A percentile compares a stretch with the other conserved stretches of the same genome.
Evolutionary conservation across 1,140 invertebrate genomes (phyloP).

Genomic region (Nautilus pompilius): DNA sequence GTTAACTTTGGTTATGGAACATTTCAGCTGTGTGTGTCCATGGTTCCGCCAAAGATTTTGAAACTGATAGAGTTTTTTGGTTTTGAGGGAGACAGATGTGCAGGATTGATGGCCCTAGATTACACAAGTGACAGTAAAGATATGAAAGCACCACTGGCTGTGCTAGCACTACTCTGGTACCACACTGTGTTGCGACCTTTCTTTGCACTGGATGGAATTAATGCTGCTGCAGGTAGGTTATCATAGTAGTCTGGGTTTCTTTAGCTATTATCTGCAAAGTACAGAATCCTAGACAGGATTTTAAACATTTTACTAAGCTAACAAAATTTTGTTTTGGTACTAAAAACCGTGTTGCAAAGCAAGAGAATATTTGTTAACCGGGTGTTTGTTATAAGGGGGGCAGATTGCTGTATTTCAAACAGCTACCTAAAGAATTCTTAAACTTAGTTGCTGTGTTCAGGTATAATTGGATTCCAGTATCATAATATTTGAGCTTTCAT

Average conservation of each 20-base stretch:
- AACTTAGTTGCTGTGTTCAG: too few species aligned
- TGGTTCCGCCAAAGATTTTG: constrained; percentile 67
- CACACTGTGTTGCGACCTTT: constrained; percentile 72
- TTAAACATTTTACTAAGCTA: not conserved
- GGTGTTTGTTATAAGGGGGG: not conserved
- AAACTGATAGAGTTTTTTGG: constrained; percentile 69
- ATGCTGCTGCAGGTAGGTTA: constrained; percentile 60
- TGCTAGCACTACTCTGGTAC: constrained; percentile 71
- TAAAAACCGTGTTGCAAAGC: too few species aligned
- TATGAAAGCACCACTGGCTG: constrained; percentile 71
- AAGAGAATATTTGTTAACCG: not conserved
- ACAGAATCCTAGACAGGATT: not conserved
- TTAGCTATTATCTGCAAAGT: not conserved
- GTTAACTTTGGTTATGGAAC: constrained; percentile 73
- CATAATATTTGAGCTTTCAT: too few species aligned
- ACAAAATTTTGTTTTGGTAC: too few species aligned
- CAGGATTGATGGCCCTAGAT: constrained; percentile 65
- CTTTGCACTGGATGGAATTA: constrained; percentile 67
- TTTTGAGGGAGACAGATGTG: constrained; percentile 67
- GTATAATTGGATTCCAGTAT: too few species aligned
- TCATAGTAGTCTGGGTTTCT: too few species aligned
- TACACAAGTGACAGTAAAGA: constrained; percentile 66
- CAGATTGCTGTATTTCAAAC: not conserved
- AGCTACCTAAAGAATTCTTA: too few species aligned
- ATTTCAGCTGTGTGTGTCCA: constrained; percentile 69